Base-by-base conservation (phyloP, 2,797 vertebrate species). In the Spinus pinus region DNA sequence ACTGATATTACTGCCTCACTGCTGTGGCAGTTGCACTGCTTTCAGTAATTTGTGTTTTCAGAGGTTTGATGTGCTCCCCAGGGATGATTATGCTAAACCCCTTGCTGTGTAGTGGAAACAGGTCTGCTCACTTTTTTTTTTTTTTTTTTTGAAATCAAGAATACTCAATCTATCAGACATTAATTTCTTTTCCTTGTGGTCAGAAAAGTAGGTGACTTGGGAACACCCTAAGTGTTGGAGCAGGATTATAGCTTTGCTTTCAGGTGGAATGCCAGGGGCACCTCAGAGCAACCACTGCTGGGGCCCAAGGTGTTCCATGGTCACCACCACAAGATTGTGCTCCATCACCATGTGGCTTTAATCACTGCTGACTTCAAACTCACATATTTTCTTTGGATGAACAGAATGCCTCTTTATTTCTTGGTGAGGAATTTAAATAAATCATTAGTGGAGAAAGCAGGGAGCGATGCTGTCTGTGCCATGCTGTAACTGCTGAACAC, bases 391-490 rank as follows among this genome's bases (percentile, higher is more conserved):
- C 20, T 54, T 85, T 50, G 74, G 69, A 67, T 77, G 37, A 93
- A 62, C 31, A 89, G 75, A 56, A 35, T 39, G 42, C 2, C 2
- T 72, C 66, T 96, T 94, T 95, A 90, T 96, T 92, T 91, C 12
- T 84, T 3, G 3, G 31, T 2, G 2, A 82, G 65, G 31, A 70
- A 58, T 81, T 88, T 44, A 51, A 93, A 88, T 62, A 83, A 84
- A 83, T 86, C 2, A 49, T 66, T 66, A 44, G 33, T 53, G 17
- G 22, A 66, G 53, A 93, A 89, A 86, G 33, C 79, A 70, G 80
- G n/a, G 41, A 90, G 27, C 0, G 0, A 50, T 67, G n/a, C 24
- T 78, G 14, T 64, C 79, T 78, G 25, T 78, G 24, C 75, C 17
- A 3, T 13, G 17, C 10, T 44, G 12, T 60, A 86, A 84, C 47